phyloP scores from a whole-genome alignment of 2,797 vertebrate species.

The Eulemur albifrons region DNA sequence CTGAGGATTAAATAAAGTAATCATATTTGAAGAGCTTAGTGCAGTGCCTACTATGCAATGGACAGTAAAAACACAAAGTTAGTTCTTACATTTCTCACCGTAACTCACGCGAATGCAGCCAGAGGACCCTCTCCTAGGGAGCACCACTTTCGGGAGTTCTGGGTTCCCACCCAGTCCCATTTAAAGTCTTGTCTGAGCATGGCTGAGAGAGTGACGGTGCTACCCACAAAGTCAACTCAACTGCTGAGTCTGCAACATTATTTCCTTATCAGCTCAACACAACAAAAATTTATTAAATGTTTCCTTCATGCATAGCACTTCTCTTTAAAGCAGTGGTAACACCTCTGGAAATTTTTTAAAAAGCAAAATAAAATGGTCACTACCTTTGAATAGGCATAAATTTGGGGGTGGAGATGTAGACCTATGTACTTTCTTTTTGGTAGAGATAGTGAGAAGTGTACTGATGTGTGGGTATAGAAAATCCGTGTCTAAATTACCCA shows the following conservation, averaged over 20 bases:
- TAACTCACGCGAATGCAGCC: not conserved
- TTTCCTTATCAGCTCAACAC: not conserved
- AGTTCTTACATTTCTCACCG: not conserved
- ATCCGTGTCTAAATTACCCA: not conserved
- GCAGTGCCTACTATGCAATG: not conserved
- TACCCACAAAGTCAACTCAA: not conserved
- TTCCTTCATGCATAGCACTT: not conserved
- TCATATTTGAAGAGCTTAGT: not conserved
- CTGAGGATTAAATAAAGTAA: not conserved
- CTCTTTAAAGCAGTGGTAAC: not conserved
- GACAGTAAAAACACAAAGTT: not conserved
- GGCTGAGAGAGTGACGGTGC: not conserved
- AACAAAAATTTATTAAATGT: not conserved
- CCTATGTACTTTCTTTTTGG: not conserved
- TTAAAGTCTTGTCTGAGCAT: not conserved
- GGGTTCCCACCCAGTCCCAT: not conserved
- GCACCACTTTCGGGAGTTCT: not conserved
- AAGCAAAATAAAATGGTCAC: not conserved
- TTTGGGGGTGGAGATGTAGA: not conserved
- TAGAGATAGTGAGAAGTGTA: not conserved
- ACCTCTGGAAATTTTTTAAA: not conserved
- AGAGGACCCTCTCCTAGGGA: not conserved
- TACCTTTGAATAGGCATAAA: not conserved
- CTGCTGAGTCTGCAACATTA: not conserved
- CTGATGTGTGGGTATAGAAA: not conserved